These are phyloP conservation scores for Sebastes reedi DNA, from an alignment of 2,797 vertebrate genomes.

Conservation along the genomic window DNA sequence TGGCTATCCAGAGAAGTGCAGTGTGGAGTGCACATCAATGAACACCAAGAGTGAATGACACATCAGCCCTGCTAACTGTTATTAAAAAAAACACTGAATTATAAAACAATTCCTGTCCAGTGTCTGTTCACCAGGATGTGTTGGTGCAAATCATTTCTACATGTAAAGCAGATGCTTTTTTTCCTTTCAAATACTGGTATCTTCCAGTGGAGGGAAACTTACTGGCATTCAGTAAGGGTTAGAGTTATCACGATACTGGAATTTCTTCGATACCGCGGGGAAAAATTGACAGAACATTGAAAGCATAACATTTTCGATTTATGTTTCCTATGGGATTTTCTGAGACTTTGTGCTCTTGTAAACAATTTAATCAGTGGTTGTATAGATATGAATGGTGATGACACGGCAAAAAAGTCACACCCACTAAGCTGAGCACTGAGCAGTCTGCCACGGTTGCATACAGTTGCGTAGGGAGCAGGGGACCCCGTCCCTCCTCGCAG, in stretches of 20 bases:
- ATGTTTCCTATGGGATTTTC: no score
- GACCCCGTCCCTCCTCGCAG: no score
- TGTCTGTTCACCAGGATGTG: neutral
- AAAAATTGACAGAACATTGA: no score
- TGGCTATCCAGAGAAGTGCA: neutral
- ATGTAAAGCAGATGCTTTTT: neutral
- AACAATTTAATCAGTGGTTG: no score
- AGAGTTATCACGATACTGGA: accelerated
- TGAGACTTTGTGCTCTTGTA: no score
- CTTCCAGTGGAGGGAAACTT: neutral
- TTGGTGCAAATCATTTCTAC: neutral
- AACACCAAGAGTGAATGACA: neutral
- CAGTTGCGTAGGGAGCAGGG: no score
- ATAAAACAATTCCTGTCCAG: neutral
- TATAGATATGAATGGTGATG: no score
- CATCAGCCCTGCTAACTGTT: neutral
- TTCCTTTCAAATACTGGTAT: neutral
- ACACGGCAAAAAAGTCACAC: no score
- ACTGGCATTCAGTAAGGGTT: neutral
- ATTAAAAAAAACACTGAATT: neutral
- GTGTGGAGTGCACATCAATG: neutral
- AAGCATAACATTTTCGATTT: accelerated
- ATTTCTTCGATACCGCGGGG: no score
- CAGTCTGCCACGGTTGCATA: no score
- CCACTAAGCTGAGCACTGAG: no score